phyloP scores from a whole-genome alignment of 2,797 vertebrate species.

The Sparus aurata region DNA sequence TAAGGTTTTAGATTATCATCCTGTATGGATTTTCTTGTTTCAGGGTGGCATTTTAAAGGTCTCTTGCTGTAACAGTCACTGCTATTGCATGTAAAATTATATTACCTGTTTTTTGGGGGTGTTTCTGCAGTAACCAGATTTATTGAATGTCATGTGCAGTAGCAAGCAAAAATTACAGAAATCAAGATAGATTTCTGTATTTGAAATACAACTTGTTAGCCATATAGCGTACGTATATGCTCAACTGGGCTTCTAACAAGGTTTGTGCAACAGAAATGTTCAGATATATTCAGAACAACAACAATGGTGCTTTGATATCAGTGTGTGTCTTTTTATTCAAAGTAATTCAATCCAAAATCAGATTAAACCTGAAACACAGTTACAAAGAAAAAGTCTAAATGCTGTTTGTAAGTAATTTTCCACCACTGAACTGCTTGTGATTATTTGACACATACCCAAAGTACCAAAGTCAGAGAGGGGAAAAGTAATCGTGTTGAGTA shows the following conservation, averaged over 20 bases:
- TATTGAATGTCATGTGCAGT: not conserved
- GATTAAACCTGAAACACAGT: not conserved
- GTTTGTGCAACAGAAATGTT: not conserved
- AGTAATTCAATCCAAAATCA: constrained; percentile 2
- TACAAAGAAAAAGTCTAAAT: not conserved
- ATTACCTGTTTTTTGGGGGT: not conserved
- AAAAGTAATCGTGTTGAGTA: not conserved
- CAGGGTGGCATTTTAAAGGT: not conserved
- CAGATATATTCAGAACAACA: not conserved
- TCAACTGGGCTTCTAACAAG: not conserved
- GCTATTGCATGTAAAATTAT: not conserved
- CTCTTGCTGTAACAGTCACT: not conserved
- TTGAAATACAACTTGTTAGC: not conserved
- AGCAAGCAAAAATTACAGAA: not conserved
- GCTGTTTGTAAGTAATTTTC: not conserved
- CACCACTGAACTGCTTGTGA: not conserved
- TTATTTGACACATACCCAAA: not conserved
- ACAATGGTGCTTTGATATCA: not conserved
- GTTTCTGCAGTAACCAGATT: not conserved
- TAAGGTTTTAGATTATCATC: not conserved
- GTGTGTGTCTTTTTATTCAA: not conserved
- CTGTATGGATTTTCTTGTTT: not conserved
- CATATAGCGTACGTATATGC: not conserved
- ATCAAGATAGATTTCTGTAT: not conserved
- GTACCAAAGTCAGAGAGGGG: not conserved